Percentiles rank a stretch among this genome's conserved stretches.
Conservation (phyloP, 1,140 invertebrate species). For the Rhyzopertha dominica region DNA sequence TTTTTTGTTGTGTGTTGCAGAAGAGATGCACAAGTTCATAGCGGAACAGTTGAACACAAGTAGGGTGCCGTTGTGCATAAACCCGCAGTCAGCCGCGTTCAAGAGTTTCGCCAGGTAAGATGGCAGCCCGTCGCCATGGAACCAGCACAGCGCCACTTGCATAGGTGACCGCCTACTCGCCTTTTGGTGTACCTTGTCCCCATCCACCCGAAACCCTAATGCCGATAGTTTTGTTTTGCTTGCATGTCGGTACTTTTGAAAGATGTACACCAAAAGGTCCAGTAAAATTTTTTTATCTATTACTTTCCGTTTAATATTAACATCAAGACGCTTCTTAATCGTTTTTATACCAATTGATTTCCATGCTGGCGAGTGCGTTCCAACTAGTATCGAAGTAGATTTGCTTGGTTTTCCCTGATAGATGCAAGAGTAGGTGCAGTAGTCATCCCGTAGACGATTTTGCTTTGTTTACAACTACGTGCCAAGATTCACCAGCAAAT, state of each 20-base stretch:
- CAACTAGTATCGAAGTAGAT: no score
- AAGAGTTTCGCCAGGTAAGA: slow-evolving; percentile 99
- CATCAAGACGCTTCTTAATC: slow-evolving; percentile 4
- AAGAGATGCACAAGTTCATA: slow-evolving; percentile 98
- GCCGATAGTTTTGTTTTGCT: slow-evolving; percentile 8
- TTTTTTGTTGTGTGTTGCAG: slow-evolving; percentile 56
- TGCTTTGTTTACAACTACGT: no score
- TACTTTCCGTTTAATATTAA: slow-evolving; percentile 20
- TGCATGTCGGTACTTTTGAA: slow-evolving; percentile 7
- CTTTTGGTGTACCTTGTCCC: slow-evolving; percentile 50
- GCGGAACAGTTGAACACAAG: slow-evolving; percentile 90
- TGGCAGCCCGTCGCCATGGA: slow-evolving; percentile 43
- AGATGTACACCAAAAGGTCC: slow-evolving; percentile 42
- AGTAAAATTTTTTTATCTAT: slow-evolving; percentile 36
- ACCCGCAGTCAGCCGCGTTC: slow-evolving; percentile 97
- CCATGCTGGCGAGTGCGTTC: slow-evolving; percentile 46
- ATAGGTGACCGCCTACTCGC: slow-evolving; percentile 53
- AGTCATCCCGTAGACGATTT: no score
- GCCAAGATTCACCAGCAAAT: no score
- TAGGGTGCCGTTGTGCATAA: slow-evolving; percentile 96
- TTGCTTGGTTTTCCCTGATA: no score
- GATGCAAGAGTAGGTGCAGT: no score
- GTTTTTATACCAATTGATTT: slow-evolving; percentile 33
- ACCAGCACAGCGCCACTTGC: slow-evolving; percentile 47
- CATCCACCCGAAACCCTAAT: slow-evolving; percentile 44